Conservation (phyloP, 2,888 invertebrate genomes). For the Macrophya annulata region DNA sequence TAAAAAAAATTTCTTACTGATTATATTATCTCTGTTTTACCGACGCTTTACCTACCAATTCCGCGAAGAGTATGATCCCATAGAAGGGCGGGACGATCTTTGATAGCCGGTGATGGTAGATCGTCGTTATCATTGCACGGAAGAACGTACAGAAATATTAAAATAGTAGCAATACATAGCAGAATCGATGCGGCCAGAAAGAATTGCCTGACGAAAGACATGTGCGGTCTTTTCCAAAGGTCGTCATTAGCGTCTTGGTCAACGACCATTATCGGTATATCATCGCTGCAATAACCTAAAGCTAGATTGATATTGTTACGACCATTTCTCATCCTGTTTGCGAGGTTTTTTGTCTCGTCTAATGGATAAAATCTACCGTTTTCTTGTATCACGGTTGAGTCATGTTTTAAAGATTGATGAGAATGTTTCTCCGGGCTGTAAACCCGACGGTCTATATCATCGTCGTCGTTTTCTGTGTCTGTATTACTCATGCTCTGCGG, state of each 20-base stretch:
- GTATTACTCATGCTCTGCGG: conserved; percentile 90
- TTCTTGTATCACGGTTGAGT: conserved; percentile 66
- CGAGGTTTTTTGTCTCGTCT: conserved; percentile 73
- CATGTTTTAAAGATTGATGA: conserved; percentile 62
- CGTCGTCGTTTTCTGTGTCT: conserved; percentile 86
- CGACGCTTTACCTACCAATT: conserved; percentile 74
- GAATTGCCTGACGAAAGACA: conserved; percentile 86
- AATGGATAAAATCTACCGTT: conserved; percentile 74
- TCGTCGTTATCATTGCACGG: conserved; percentile 87
- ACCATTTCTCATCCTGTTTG: conserved; percentile 68
- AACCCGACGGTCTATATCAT: conserved; percentile 60
- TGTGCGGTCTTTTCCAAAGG: conserved; percentile 77
- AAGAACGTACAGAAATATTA: conserved; percentile 88
- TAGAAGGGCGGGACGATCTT: conserved; percentile 67
- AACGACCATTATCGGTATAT: conserved; percentile 75
- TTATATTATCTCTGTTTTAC: not conserved
- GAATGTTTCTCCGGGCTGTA: conserved; percentile 57
- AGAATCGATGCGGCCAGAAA: conserved; percentile 88
- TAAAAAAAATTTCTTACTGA: not conserved
- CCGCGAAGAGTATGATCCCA: conserved; percentile 78
- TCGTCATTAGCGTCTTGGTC: conserved; percentile 72
- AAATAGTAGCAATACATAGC: conserved; percentile 86
- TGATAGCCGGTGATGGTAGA: conserved; percentile 66
- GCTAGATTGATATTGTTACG: conserved; percentile 67
- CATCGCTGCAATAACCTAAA: conserved; percentile 73